A percentile compares a stretch with the other conserved stretches of the same genome.
Conservation (phyloP, 2,113 vertebrate genomes). For the Egretta garzetta region DNA sequence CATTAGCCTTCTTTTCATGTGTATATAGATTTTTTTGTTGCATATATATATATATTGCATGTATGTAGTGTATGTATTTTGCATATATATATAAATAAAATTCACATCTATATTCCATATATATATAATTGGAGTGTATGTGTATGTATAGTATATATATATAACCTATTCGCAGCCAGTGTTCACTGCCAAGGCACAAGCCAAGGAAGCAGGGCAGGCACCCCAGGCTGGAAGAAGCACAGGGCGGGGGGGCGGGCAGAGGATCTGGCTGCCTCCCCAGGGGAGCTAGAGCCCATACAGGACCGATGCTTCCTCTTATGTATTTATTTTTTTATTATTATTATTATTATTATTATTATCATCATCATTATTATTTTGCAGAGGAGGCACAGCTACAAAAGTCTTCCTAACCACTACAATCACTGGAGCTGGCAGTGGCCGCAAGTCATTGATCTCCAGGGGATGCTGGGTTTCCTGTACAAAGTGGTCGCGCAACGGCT, state of each 20-base stretch:
- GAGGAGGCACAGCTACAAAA: background rate
- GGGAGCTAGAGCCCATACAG: background rate
- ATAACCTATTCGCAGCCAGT: background rate
- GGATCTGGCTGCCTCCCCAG: background rate
- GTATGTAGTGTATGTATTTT: background rate
- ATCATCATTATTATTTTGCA: background rate
- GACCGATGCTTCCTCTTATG: background rate
- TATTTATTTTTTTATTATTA: too few species aligned
- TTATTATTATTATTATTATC: too few species aligned
- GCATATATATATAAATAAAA: background rate
- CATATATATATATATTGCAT: background rate
- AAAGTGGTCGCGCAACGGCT: accelerated
- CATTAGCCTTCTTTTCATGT: background rate
- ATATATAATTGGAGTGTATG: background rate
- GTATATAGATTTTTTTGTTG: background rate
- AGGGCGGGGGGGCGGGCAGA: background rate
- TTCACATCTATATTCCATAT: background rate
- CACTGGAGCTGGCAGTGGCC: background rate
- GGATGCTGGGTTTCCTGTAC: background rate
- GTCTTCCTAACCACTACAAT: background rate
- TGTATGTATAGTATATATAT: too few species aligned
- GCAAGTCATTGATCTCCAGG: background rate
- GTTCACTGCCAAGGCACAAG: background rate
- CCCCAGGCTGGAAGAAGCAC: background rate
- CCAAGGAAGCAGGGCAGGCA: accelerated